Conservation (phyloP, 1,140 invertebrate genomes). For the Cephus cinctus region DNA sequence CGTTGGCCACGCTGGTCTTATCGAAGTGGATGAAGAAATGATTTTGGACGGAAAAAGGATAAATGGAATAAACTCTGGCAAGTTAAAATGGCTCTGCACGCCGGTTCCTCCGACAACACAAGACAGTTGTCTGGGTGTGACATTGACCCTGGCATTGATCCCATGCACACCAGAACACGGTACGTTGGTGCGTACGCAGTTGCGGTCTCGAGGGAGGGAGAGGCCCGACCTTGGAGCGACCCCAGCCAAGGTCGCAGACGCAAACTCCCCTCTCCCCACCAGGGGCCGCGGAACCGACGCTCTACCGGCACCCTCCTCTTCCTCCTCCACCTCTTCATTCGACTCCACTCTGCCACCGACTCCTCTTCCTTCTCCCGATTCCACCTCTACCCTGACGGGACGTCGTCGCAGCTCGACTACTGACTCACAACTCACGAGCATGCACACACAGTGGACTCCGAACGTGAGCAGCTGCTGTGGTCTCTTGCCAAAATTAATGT, state of each 20-base stretch:
- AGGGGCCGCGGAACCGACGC: not conserved
- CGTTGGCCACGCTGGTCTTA: not conserved
- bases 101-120: not conserved
- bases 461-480: no score
- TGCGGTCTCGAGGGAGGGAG: slow-evolving; percentile 24
- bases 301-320: not conserved
- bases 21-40: not conserved
- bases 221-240: slow-evolving; percentile 45
- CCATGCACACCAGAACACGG: slow-evolving; percentile 16
- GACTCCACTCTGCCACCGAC: not conserved
- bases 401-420: no score
- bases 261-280: slow-evolving; percentile 35
- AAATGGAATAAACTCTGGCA: not conserved
- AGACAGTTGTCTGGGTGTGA: slow-evolving; percentile 32
- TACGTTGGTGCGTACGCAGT: slow-evolving; percentile 32
- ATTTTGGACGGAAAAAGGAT: not conserved
- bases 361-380: slow-evolving; percentile 3
- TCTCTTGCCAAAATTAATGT: not conserved
- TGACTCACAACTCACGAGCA: no score
- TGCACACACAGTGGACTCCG: no score
- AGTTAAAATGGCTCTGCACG: not conserved
- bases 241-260: slow-evolving; percentile 50
- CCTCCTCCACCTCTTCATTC: not conserved
- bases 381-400: no score
- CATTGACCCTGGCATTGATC: slow-evolving; percentile 54